Percentiles rank a stretch among this genome's conserved stretches.
These are phyloP conservation scores for Castor canadensis DNA, from an alignment of 2,113 vertebrate species.

Conservation along the genomic window DNA sequence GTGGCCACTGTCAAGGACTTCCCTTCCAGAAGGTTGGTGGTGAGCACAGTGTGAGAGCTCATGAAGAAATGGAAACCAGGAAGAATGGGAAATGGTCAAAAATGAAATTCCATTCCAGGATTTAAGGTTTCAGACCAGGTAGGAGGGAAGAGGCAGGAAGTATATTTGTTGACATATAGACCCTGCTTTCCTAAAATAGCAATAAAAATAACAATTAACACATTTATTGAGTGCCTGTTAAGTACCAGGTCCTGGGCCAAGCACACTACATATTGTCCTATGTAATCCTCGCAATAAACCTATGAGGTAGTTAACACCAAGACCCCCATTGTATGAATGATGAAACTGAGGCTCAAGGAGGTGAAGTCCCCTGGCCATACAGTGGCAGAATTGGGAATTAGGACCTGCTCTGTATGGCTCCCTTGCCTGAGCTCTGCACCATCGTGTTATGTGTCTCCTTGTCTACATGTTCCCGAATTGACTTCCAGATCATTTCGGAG, in stretches of 20 bases:
- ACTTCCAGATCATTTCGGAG: conserved; percentile 93
- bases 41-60: not conserved
- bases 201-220: not conserved
- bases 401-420: not conserved
- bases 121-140: not conserved
- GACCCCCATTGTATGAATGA: not conserved
- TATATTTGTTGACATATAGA: not conserved
- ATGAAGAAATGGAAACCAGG: conserved; percentile 2
- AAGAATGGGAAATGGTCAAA: not conserved
- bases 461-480: not conserved
- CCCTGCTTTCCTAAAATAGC: not conserved
- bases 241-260: not conserved
- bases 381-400: not conserved
- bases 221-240: not conserved
- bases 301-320: not conserved
- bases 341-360: not conserved
- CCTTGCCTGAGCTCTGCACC: not conserved
- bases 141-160: not conserved
- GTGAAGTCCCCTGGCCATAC: not conserved
- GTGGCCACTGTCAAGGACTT: not conserved
- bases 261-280: not conserved
- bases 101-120: not conserved
- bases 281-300: not conserved
- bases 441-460: not conserved
- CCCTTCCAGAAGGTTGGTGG: not conserved